A percentile compares a stretch with the other conserved stretches of the same genome.
These are phyloP conservation scores for Menidia menidia DNA, from an alignment of 2,797 vertebrate genomes.

Conservation along the genomic window DNA sequence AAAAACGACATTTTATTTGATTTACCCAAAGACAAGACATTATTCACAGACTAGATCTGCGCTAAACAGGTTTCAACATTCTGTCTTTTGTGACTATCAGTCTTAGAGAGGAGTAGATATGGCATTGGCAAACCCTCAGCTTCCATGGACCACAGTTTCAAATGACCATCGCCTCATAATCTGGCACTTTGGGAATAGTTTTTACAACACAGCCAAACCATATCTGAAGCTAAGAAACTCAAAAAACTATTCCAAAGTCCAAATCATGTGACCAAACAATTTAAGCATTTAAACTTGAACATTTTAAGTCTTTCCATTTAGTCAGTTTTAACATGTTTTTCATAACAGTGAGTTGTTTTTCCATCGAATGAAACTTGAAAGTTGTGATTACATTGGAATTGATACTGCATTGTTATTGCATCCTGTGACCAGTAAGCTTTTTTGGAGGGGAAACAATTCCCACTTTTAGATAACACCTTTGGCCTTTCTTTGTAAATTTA, in stretches of 20 bases:
- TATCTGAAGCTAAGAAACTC: conserved; percentile 10
- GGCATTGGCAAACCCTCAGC: conserved; percentile 21
- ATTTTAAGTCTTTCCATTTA: not conserved
- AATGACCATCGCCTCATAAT: conserved; percentile 17
- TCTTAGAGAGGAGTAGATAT: conserved; percentile 33
- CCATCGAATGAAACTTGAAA: not conserved
- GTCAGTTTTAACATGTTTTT: not conserved
- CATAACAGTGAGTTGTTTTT: not conserved
- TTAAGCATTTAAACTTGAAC: not conserved
- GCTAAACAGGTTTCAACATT: conserved; percentile 55
- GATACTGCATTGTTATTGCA: too few species aligned
- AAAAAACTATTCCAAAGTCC: not conserved
- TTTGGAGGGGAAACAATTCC: too few species aligned
- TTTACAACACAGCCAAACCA: conserved; percentile 20
- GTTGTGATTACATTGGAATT: not conserved
- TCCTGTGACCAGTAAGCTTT: too few species aligned
- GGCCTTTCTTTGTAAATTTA: not conserved
- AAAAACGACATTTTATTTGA: conserved; percentile 38
- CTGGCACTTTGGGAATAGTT: conserved; percentile 37
- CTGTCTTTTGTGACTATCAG: conserved; percentile 55
- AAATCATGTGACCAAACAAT: not conserved
- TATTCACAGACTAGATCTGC: conserved; percentile 41
- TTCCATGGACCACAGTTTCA: conserved; percentile 23
- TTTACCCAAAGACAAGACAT: conserved; percentile 67
- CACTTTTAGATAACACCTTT: not conserved